Base-by-base conservation (phyloP, 2,113 vertebrate species). In the Coptodon bakossiorum region DNA sequence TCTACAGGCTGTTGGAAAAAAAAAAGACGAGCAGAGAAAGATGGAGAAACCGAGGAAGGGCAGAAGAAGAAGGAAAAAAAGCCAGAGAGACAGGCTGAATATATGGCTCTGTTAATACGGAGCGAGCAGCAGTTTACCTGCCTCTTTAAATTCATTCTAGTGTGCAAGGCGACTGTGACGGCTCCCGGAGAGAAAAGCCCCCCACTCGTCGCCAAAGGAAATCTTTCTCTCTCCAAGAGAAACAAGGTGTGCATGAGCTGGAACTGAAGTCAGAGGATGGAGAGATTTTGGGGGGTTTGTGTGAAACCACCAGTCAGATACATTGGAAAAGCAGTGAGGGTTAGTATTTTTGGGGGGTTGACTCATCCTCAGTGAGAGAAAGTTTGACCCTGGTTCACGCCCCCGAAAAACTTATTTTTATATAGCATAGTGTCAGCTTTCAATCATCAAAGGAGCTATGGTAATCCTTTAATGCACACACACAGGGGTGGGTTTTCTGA, bases 61-160 rank as follows among this genome's bases (percentile, higher is more conserved):
- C 31, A 82, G 78, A 36, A 5, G 38, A 34, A 50, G 13, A 19
- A 22, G 19, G 6, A 5, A 54, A 73, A 16, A 53, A 73, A 80
- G 79, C 50, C 17, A 78, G 22, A 45, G 78, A 89, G 91, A 93
- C 89, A 88, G 89, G 89, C 89, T 88, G 87, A 90, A 95, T 94
- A 91, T 94, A 95, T 89, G 92, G 82, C 86, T 92, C 59, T 86
- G 90, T 91, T 93, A 91, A 94, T 91, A 84, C 22, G 63, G 66
- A 82, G 88, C 73, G 84, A 94, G 88, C 86, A 84, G 88, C 88
- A 90, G 93, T 95, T 93, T 93, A 95, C 94, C 94, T 94, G 94
- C 89, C 86, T 91, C 91, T 94, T 94, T 93, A 93, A 93, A 90
- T 91, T 87, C 90, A 85, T 56, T 80, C 88, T 80, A 54, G 84